Percentiles rank a stretch among this genome's conserved stretches.
Conservation (phyloP, 2,888 invertebrate genomes). For the Nephrocerus scutellatus region DNA sequence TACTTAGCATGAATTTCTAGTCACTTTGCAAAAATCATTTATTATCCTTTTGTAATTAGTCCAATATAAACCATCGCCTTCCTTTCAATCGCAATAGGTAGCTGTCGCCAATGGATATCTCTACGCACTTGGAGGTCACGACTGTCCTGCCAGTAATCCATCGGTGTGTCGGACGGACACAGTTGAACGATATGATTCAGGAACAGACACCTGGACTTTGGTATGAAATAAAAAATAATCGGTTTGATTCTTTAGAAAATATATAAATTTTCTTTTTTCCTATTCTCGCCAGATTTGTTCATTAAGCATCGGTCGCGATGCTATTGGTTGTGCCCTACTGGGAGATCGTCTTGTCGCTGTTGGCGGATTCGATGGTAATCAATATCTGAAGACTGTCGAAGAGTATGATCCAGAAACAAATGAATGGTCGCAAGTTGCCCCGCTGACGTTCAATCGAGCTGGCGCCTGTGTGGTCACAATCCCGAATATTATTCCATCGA, state of each 20-base stretch:
- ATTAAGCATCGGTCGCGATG: conserved; percentile 76
- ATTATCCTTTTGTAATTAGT: conserved; percentile 1
- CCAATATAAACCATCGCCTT: too few species aligned
- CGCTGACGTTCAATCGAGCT: conserved; percentile 76
- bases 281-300: conserved; percentile 55
- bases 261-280: neutral
- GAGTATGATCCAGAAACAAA: conserved; percentile 79
- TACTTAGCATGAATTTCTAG: neutral
- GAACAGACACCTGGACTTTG: conserved; percentile 79
- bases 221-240: conserved; percentile 36
- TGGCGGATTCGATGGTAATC: conserved; percentile 88
- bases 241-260: neutral
- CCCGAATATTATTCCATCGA: conserved; percentile 47
- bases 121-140: conserved; percentile 90
- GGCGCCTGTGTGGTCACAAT: conserved; percentile 79
- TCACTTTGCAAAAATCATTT: neutral
- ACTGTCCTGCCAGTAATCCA: conserved; percentile 83
- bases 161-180: conserved; percentile 78
- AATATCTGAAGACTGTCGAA: conserved; percentile 80
- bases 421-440: conserved; percentile 70
- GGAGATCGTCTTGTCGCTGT: conserved; percentile 69
- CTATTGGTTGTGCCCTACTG: conserved; percentile 78
- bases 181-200: conserved; percentile 76
- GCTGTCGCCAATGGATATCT: conserved; percentile 81
- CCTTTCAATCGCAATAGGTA: conserved; percentile 45